phyloP scores from a whole-genome alignment of 30 jellyfish, hydroid and myxozoan genomes.

The Mastigias papua region DNA sequence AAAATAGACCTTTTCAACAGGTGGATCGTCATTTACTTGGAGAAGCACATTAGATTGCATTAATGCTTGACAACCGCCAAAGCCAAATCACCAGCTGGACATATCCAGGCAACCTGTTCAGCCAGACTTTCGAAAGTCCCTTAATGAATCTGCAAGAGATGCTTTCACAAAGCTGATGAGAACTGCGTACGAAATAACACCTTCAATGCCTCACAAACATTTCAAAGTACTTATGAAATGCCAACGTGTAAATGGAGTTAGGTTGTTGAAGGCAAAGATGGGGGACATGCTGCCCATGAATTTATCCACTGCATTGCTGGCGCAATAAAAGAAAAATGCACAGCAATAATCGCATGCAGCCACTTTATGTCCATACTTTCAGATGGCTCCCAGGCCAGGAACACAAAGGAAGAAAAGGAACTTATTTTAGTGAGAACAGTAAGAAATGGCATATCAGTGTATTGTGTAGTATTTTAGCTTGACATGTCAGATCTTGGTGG shows the following conservation, averaged over 20 bases:
- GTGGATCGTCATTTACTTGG: constrained; percentile 42
- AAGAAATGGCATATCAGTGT: constrained; percentile 61
- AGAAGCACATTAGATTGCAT: constrained; percentile 59
- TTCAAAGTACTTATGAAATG: constrained; percentile 54
- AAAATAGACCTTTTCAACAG: not conserved
- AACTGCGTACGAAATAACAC: constrained; percentile 41
- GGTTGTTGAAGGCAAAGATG: constrained; percentile 35
- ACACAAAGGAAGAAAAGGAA: constrained; percentile 26
- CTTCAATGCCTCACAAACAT: constrained; percentile 51
- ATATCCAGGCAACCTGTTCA: constrained; percentile 26
- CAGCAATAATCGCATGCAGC: constrained; percentile 47
- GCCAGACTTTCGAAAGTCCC: constrained; percentile 40
- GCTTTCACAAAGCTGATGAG: constrained; percentile 48
- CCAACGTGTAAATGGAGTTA: constrained; percentile 52
- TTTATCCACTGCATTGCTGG: constrained; percentile 28
- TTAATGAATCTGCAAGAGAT: constrained; percentile 30
- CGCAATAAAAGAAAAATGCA: constrained; percentile 35
- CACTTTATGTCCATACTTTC: constrained; percentile 50
- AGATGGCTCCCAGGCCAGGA: constrained; percentile 74
- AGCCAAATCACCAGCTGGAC: constrained; percentile 2
- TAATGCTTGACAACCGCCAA: constrained; percentile 45
- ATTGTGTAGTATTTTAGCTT: constrained; percentile 61
- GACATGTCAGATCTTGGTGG: constrained; percentile 77
- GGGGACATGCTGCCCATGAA: constrained; percentile 20
- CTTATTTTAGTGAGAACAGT: constrained; percentile 14